phyloP scores from a whole-genome alignment of 2,113 vertebrate species.

The Carollia perspicillata region DNA sequence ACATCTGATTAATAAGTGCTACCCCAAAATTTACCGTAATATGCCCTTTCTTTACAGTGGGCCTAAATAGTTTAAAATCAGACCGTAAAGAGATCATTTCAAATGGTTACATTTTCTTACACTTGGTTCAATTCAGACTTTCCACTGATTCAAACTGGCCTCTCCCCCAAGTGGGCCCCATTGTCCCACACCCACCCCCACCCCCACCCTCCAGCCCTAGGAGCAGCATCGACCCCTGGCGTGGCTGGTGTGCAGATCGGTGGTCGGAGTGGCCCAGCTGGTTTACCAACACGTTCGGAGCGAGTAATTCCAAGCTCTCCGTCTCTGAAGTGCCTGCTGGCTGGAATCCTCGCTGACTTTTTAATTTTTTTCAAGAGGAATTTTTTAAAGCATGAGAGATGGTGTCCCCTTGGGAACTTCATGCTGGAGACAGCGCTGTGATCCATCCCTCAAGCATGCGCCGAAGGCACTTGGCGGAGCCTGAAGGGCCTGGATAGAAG shows the following conservation, averaged over 20 bases:
- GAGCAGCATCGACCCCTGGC: background rate
- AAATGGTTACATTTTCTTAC: background rate
- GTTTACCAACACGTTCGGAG: background rate
- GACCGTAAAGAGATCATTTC: background rate
- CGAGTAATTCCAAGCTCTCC: background rate
- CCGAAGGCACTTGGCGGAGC: background rate
- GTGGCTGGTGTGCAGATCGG: background rate
- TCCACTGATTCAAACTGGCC: background rate
- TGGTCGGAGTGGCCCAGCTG: background rate
- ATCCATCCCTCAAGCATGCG: background rate
- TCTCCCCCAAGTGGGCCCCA: background rate
- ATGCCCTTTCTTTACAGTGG: background rate
- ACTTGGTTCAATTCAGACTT: background rate
- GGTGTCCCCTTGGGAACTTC: background rate
- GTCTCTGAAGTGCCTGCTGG: background rate
- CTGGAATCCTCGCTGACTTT: background rate
- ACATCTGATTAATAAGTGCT: background rate
- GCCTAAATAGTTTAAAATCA: background rate
- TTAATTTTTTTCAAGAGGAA: background rate
- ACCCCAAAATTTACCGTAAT: background rate
- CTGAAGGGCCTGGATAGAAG: background rate
- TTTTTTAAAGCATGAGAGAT: background rate
- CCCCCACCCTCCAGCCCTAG: background rate
- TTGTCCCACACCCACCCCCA: accelerated
- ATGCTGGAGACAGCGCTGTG: background rate